Evolutionary conservation across 2,113 vertebrate species (phyloP).

Genomic region (Heteronetta atricapilla): DNA sequence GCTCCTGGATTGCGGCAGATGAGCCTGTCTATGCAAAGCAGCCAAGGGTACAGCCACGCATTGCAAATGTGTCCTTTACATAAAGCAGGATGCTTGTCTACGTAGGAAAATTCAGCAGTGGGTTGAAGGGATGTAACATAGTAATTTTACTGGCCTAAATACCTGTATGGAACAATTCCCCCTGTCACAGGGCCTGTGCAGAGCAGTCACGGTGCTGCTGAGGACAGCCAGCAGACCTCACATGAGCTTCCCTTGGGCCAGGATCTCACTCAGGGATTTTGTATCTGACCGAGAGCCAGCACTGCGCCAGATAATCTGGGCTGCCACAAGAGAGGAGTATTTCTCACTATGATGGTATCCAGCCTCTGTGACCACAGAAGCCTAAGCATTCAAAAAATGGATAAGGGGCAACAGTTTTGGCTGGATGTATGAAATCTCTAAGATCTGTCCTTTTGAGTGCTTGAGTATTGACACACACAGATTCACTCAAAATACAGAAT

Average conservation of each 20-base stretch:
- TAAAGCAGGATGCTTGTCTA: neutral
- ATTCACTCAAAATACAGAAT: neutral
- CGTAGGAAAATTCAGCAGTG: neutral
- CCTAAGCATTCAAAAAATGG: neutral
- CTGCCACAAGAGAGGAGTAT: neutral
- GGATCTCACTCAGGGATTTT: neutral
- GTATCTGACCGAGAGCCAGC: neutral
- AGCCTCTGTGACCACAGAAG: neutral
- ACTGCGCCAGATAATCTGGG: neutral
- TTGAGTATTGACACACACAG: neutral
- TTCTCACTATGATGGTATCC: neutral
- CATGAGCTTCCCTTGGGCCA: too few species aligned
- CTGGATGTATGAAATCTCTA: neutral
- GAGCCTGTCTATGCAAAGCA: neutral
- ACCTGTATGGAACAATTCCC: fast-evolving
- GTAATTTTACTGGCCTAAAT: neutral
- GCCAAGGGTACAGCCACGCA: neutral
- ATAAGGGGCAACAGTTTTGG: neutral
- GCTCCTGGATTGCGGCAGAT: neutral
- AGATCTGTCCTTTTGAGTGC: neutral
- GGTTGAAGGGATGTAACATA: neutral
- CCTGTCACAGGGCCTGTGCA: neutral
- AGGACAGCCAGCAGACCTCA: neutral
- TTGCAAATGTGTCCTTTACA: neutral
- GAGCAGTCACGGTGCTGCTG: neutral